These are phyloP conservation scores for Danaus melanippus DNA, from an alignment of 1,140 invertebrate genomes.

Conservation along the genomic window DNA sequence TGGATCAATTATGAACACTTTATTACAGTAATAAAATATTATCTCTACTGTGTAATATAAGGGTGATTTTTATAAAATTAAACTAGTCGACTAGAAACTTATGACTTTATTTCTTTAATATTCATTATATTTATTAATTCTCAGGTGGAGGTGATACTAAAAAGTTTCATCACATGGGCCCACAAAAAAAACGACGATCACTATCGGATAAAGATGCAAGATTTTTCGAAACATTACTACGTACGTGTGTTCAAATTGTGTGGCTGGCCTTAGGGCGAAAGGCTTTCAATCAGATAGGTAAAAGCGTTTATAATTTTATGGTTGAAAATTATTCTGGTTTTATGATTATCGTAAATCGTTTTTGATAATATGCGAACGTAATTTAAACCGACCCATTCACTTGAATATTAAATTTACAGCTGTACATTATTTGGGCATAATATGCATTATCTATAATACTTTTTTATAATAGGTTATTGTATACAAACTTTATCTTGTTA, in stretches of 20 bases:
- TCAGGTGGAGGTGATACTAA: conserved; percentile 57
- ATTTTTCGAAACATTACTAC: conserved; percentile 73
- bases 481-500: too few species aligned
- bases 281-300: conserved; percentile 73
- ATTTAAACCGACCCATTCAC: too few species aligned
- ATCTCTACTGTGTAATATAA: too few species aligned
- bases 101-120: conserved; percentile 5
- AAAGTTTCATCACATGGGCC: conserved; percentile 74
- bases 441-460: too few species aligned
- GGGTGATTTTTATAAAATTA: too few species aligned
- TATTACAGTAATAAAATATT: too few species aligned
- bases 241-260: conserved; percentile 73
- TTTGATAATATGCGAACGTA: too few species aligned
- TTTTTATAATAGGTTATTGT: too few species aligned
- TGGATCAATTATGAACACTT: too few species aligned
- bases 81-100: background rate
- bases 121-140: conserved; percentile 9
- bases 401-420: too few species aligned
- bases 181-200: conserved; percentile 68
- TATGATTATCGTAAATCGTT: background rate
- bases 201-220: conserved; percentile 75
- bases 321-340: conserved; percentile 8
- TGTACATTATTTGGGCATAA: too few species aligned
- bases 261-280: conserved; percentile 76
- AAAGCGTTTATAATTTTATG: background rate